Evolutionary conservation across 1,140 invertebrate species (phyloP), one percentile per base, ranked within the genome.

Genomic region (Gryllus bimaculatus): DNA sequence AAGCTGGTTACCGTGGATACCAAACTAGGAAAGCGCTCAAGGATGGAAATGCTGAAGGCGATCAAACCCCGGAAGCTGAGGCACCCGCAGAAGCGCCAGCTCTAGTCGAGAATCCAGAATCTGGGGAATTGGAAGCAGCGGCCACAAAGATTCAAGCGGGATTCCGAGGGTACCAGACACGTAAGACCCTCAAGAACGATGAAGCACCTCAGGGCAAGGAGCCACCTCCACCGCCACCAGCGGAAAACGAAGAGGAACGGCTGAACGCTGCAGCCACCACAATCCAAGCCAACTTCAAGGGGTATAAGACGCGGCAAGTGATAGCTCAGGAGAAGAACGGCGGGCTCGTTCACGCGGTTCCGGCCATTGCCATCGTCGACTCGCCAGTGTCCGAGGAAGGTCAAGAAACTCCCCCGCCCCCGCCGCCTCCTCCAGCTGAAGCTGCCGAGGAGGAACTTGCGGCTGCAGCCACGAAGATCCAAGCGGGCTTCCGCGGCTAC

Each of bases 1-100:
- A 94, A 84, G 91, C 92, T 49, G 89, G 90, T 77, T 93, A 91
- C 84, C 87, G 91, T 77, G 92, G 92, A 4, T 93, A 92, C 82
- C 88, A 90, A 79, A 90, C 92, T 4, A 85, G 92, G 48, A 92
- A 93, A 82, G 12, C 20, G 20, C 74, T 75, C 12, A 75, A 75
- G 76, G 82, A 84, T 75, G 81, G 74, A 83, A 85, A 66, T 0
- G 10, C 10, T 13, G 54, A 66, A 18, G 10, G 18, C 10, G 54
- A 66, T 1, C 2, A 66, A 18, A 7, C 7, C 18, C 7, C 54
- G 0, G 10, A 10, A 66, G 18, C 54, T 3, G 10, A 66, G 7
- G 10, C 54, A 66, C 10, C 10, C 54, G 18, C 10, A 13, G 54
- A 66, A 18, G 7, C 10, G 0, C 54, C 10, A 66, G 54, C 10